A percentile compares a stretch with the other conserved stretches of the same genome.
Evolutionary conservation across 2,113 vertebrate genomes (phyloP).

Genomic region (Ctenodactylus gundi): DNA sequence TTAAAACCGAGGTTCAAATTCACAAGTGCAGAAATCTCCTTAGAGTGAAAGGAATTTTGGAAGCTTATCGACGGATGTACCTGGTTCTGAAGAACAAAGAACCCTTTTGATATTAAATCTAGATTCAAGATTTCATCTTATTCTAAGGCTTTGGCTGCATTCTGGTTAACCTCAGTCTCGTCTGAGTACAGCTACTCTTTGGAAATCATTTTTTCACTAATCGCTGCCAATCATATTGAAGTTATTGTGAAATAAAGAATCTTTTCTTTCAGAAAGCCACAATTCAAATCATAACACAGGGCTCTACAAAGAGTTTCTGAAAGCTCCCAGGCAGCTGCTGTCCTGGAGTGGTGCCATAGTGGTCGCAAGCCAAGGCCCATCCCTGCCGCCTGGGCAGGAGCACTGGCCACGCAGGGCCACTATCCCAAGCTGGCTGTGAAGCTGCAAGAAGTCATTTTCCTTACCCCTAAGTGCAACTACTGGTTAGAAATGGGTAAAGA

Average conservation of each 20-base stretch:
- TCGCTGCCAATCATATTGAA: slow-evolving; percentile 54
- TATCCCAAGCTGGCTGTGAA: not conserved
- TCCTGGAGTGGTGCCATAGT: slow-evolving; percentile 45
- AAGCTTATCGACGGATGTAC: not conserved
- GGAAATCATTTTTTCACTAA: slow-evolving; percentile 64
- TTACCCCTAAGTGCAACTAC: not conserved
- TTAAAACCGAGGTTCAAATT: not conserved
- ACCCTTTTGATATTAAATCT: not conserved
- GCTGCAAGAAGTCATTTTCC: not conserved
- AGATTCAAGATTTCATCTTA: not conserved
- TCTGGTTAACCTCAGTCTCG: slow-evolving; percentile 56
- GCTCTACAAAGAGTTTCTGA: slow-evolving; percentile 14
- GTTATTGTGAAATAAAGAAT: slow-evolving; percentile 63
- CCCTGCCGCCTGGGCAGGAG: not conserved
- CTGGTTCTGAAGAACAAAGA: slow-evolving; percentile 42
- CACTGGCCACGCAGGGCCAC: too few relatives aligned
- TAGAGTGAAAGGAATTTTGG: slow-evolving; percentile 17
- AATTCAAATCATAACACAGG: slow-evolving; percentile 69
- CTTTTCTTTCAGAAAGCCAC: slow-evolving; percentile 68
- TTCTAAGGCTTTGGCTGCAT: slow-evolving; percentile 22
- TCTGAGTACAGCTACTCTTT: slow-evolving; percentile 30
- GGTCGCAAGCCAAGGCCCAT: not conserved
- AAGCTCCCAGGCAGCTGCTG: slow-evolving; percentile 4
- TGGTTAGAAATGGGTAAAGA: not conserved
- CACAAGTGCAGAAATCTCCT: not conserved